Conservation (phyloP, 2,113 vertebrate genomes). For the Siniperca knerii region DNA sequence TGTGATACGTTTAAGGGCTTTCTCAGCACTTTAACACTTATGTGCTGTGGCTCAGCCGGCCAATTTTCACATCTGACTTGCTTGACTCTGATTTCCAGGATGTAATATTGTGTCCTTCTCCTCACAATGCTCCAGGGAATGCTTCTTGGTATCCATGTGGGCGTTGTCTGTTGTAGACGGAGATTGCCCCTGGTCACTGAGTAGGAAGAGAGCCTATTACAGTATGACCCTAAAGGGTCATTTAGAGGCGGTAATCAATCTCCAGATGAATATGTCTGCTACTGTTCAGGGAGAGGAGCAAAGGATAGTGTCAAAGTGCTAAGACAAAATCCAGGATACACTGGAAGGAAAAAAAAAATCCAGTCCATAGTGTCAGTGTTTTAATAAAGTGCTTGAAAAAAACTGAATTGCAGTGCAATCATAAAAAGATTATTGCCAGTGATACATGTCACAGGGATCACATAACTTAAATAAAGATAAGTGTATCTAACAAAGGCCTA, state of each 20-base stretch:
- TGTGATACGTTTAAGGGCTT: background rate
- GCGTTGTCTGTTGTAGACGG: constrained; percentile 44
- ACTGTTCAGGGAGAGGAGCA: constrained; percentile 38
- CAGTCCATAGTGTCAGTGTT: background rate
- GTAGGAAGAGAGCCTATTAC: constrained; percentile 79
- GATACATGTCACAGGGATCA: background rate
- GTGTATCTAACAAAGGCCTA: background rate
- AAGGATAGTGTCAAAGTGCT: constrained; percentile 22
- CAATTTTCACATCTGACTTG: constrained; percentile 53
- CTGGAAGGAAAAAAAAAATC: background rate
- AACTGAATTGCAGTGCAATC: background rate
- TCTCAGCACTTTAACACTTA: constrained; percentile 34
- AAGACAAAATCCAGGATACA: constrained; percentile 10
- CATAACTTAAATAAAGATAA: background rate
- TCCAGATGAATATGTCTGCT: constrained; percentile 68
- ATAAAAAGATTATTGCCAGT: background rate
- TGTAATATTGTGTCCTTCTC: constrained; percentile 32
- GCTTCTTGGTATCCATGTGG: constrained; percentile 45
- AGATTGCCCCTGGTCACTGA: constrained; percentile 72
- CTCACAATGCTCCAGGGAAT: constrained; percentile 28
- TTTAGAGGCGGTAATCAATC: constrained; percentile 75
- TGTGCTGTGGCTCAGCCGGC: constrained; percentile 17
- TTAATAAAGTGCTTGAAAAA: constrained; percentile 1
- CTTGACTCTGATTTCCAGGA: constrained; percentile 47
- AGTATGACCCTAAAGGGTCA: constrained; percentile 71